phyloP scores from a whole-genome alignment of 2,888 invertebrate genomes.

The Cryptocephalus primarius region DNA sequence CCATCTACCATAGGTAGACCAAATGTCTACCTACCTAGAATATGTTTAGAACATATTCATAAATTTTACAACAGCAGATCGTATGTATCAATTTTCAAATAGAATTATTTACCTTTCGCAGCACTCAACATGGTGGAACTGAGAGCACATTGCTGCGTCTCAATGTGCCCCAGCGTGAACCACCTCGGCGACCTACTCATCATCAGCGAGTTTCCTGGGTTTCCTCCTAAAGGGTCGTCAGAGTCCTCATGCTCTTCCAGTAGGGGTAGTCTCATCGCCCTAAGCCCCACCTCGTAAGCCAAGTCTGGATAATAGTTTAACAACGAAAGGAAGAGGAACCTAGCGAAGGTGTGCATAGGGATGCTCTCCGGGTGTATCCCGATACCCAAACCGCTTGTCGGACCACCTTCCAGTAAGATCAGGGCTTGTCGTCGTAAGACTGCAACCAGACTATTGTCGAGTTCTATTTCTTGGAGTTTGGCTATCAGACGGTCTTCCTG shows the following conservation, averaged over 20 bases:
- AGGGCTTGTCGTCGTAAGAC: constrained; percentile 58
- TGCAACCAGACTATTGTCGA: constrained; percentile 58
- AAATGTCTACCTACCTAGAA: too few species aligned
- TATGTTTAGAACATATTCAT: too few species aligned
- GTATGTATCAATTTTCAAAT: too few species aligned
- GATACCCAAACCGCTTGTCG: constrained; percentile 60
- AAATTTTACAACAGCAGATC: too few species aligned
- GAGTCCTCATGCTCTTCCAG: constrained; percentile 61
- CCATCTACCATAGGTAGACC: too few species aligned
- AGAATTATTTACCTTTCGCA: constrained; percentile 44
- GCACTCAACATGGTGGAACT: constrained; percentile 67
- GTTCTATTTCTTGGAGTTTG: constrained; percentile 64
- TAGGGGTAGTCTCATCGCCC: constrained; percentile 70
- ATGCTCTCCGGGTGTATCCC: constrained; percentile 73
- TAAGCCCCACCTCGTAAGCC: constrained; percentile 66
- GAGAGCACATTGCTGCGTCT: constrained; percentile 69
- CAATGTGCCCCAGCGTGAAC: constrained; percentile 72
- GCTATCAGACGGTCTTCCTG: constrained; percentile 70
- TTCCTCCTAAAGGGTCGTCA: constrained; percentile 43
- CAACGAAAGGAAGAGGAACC: constrained; percentile 67
- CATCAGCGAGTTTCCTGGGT: constrained; percentile 40
- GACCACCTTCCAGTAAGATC: constrained; percentile 64
- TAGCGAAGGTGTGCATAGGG: constrained; percentile 75
- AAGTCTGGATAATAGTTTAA: constrained; percentile 65
- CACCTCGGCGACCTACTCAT: constrained; percentile 56